Conservation (phyloP, 2,113 vertebrate species). For the Paradoxurus hermaphroditus region DNA sequence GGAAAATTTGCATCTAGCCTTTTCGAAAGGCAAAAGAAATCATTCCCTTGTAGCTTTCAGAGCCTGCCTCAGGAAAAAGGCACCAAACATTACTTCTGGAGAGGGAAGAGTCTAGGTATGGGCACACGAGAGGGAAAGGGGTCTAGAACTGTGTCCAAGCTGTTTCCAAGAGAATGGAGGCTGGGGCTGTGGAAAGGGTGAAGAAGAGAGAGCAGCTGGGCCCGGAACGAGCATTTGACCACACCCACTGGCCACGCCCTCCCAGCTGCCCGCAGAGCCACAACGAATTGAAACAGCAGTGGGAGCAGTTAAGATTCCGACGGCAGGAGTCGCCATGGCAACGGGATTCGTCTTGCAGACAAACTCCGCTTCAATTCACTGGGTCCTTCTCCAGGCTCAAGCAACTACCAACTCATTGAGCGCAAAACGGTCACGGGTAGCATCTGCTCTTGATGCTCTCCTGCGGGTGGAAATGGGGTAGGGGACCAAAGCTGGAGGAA, state of each 20-base stretch:
- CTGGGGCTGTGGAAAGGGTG: neutral
- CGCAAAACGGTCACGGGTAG: constrained; percentile 25
- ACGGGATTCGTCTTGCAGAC: constrained; percentile 66
- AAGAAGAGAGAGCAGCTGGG: constrained; percentile 46
- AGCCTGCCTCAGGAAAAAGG: neutral
- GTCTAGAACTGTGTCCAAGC: neutral
- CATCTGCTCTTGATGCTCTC: neutral
- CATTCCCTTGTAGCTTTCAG: neutral
- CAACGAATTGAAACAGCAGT: constrained; percentile 26
- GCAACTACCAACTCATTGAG: constrained; percentile 17
- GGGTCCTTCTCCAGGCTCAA: constrained; percentile 24
- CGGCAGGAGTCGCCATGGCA: constrained; percentile 76
- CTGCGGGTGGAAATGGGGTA: too few relatives aligned
- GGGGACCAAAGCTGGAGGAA: neutral
- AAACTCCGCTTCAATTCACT: constrained; percentile 59
- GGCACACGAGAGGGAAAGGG: neutral
- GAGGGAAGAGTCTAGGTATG: neutral
- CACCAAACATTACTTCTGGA: neutral
- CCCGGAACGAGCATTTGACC: constrained; percentile 42
- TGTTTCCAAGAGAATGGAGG: neutral
- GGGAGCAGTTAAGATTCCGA: constrained; percentile 64
- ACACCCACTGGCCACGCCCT: constrained; percentile 74
- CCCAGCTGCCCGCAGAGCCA: constrained; percentile 67
- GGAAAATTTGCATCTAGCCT: neutral
- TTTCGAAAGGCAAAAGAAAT: neutral